phyloP scores from a whole-genome alignment of 2,888 invertebrate genomes.

The Drosophila rubida region DNA sequence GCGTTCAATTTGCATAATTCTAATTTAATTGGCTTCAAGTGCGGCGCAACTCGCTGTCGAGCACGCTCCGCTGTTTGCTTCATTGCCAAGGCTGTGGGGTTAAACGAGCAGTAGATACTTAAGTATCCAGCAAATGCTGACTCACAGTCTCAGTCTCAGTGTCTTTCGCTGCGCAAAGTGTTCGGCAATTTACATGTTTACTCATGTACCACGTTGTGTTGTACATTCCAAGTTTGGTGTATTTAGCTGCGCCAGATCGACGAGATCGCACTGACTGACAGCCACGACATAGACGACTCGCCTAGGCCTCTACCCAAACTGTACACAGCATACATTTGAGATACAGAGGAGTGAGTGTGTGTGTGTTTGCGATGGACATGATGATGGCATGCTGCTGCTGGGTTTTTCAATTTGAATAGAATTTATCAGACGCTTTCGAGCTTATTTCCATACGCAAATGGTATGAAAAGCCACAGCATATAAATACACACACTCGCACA shows the following conservation, averaged over 20 bases:
- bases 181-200: not conserved
- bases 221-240: not conserved
- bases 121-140: not conserved
- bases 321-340: not conserved
- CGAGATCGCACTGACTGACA: not conserved
- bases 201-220: not conserved
- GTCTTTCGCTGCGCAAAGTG: not conserved
- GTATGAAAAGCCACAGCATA: slow-evolving; percentile 11
- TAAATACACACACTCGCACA: slow-evolving; percentile 7
- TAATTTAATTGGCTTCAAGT: no score
- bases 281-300: not conserved
- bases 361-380: not conserved
- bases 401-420: slow-evolving; percentile 1
- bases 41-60: not conserved
- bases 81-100: not conserved
- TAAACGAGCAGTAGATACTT: not conserved
- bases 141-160: no score
- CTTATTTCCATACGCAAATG: not conserved
- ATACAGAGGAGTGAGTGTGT: not conserved
- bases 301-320: not conserved
- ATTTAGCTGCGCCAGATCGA: not conserved
- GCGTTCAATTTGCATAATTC: no score
- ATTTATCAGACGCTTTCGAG: not conserved
- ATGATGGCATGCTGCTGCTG: not conserved
- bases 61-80: not conserved